Evolutionary conservation across 2,797 vertebrate species (phyloP).

Genomic region (Argya squamiceps): DNA sequence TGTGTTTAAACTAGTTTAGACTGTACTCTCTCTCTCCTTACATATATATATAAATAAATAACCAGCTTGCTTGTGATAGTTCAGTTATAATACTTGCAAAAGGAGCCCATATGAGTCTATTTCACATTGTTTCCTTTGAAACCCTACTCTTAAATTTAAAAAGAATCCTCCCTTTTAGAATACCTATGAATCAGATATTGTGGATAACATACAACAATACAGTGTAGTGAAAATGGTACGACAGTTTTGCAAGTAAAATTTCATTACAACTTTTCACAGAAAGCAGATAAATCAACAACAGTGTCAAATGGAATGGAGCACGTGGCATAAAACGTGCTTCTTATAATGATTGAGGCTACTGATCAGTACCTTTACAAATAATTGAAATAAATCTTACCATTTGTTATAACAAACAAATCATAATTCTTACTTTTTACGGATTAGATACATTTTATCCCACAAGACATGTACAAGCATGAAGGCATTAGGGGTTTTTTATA

Average conservation of each 20-base stretch:
- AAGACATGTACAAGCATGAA: neutral
- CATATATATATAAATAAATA: neutral
- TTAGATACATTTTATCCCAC: neutral
- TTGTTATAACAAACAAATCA: neutral
- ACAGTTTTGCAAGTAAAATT: neutral
- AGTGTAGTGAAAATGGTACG: neutral
- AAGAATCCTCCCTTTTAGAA: neutral
- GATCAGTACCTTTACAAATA: neutral
- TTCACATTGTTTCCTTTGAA: neutral
- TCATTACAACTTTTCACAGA: neutral
- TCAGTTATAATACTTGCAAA: neutral
- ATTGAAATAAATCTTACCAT: neutral
- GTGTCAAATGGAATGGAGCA: neutral
- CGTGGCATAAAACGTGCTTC: neutral
- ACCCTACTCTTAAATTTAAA: neutral
- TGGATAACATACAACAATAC: neutral
- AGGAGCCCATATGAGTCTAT: neutral
- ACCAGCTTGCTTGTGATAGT: neutral
- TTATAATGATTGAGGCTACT: neutral
- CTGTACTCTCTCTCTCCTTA: neutral
- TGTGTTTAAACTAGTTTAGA: neutral
- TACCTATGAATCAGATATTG: neutral
- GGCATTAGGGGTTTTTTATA: neutral
- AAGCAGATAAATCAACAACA: neutral
- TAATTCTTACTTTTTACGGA: neutral